Conservation (phyloP, 2,113 vertebrate genomes). For the Bubo bubo region DNA sequence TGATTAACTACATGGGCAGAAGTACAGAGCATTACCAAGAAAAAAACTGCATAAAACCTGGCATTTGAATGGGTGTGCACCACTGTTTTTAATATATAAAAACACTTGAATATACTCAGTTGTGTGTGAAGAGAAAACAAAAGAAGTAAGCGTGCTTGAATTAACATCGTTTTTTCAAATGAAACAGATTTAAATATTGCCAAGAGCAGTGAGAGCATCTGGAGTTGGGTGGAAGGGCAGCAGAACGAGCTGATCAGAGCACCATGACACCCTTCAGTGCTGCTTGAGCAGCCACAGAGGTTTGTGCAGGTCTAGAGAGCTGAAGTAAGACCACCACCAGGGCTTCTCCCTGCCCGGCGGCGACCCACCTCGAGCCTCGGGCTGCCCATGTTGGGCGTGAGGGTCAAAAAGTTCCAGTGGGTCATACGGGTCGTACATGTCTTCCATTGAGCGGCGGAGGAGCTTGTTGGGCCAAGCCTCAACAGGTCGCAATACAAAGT, state of each 20-base stretch:
- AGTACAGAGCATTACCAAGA: neutral
- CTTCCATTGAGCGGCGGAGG: slow-evolving; percentile 70
- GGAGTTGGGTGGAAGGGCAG: neutral
- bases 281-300: slow-evolving; percentile 91
- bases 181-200: slow-evolving; percentile 32
- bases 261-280: neutral
- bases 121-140: neutral
- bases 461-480: slow-evolving; percentile 70
- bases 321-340: slow-evolving; percentile 98
- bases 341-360: slow-evolving; percentile 79
- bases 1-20: slow-evolving; percentile 28
- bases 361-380: slow-evolving; percentile 56
- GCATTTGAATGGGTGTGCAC: neutral
- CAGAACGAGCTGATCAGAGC: neutral
- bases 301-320: slow-evolving; percentile 80
- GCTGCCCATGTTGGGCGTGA: slow-evolving; percentile 58
- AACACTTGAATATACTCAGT: neutral
- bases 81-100: slow-evolving; percentile 33
- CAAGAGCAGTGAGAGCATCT: neutral
- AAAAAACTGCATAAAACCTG: neutral
- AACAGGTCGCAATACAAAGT: slow-evolving; percentile 85
- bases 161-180: slow-evolving; percentile 12
- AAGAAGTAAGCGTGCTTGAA: neutral
- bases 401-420: slow-evolving; percentile 81
- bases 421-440: slow-evolving; percentile 74